A percentile compares a stretch with the other conserved stretches of the same genome.
These are phyloP conservation scores for Burhinus oedicnemus DNA, from an alignment of 2,113 vertebrate genomes.

Conservation along the genomic window DNA sequence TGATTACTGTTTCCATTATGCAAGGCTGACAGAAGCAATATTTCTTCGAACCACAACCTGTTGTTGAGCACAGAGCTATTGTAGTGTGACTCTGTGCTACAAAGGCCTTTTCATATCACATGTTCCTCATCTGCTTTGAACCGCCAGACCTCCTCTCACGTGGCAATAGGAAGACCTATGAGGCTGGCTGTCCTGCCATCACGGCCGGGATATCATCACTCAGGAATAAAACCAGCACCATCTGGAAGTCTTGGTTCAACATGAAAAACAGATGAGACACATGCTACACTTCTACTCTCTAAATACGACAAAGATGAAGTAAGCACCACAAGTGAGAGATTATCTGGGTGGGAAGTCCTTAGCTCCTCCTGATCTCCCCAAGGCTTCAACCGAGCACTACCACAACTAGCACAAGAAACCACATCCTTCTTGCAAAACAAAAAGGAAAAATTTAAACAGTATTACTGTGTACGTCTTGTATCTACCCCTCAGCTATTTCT, in stretches of 20 bases:
- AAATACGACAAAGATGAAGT: background rate
- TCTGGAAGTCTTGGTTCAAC: background rate
- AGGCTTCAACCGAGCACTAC: background rate
- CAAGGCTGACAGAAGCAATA: slow-evolving; percentile 60
- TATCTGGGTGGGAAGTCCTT: background rate
- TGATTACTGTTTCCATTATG: slow-evolving; percentile 64
- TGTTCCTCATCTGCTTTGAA: slow-evolving; percentile 6
- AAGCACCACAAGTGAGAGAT: background rate
- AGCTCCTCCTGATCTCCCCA: background rate
- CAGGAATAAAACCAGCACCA: background rate
- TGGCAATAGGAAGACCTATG: background rate
- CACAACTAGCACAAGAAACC: background rate
- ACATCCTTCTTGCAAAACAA: background rate
- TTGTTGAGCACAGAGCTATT: slow-evolving; percentile 33
- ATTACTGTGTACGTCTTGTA: fast-evolving
- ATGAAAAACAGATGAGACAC: background rate
- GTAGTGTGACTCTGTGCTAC: background rate
- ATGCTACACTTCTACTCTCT: background rate
- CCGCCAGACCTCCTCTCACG: background rate
- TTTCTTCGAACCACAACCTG: slow-evolving; percentile 55
- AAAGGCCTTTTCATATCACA: slow-evolving; percentile 56
- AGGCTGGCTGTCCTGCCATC: background rate
- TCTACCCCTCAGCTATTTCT: background rate
- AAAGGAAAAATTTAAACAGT: background rate
- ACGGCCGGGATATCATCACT: background rate